Evolutionary conservation across 2,888 invertebrate genomes (phyloP), one percentile per base, ranked within the genome.

Genomic region (Oligia strigilis): DNA sequence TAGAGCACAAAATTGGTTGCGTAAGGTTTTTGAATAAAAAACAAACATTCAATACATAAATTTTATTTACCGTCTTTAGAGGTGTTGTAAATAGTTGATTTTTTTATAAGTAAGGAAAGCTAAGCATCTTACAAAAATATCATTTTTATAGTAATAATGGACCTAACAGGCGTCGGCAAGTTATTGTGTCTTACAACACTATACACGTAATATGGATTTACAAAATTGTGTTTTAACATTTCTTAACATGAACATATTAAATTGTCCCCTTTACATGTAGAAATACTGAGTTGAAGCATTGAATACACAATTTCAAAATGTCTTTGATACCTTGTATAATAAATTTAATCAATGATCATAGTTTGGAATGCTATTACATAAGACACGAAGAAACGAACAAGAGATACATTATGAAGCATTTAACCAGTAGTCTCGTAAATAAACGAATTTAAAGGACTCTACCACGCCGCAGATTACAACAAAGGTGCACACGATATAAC

Each of bases 101-200:
- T 94, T 94, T 94, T 94, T 92, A 94, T 94, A 95, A 94, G 93
- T 95, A 94, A 94, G 94, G 95, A 95, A 97, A 97, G 97, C 97
- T 96, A 97, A 97, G 97, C 97, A 94, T 96, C 94, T 96, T 97
- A 97, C 93, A 97, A 97, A 97, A 97, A 97, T 97, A 97, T 95
- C 89, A 91, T 94, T 94, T 88, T 94, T 92, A 93, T 92, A 93
- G 92, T 92, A 93, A 93, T 92, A 91, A 93, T 94, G 95, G 94
- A 95, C 95, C 93, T 93, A 94, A 93, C 90, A 93, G 93, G 93
- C 94, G 88, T 93, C 93, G 92, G 95, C 94, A 94, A 94, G 93
- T 94, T 90, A 91, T 89, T 87, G 91, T 92, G 90, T 91, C 88
- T 91, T 90, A 91, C 87, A 90, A 83, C 62, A 76, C 89, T 88